Evolutionary conservation across 2,888 invertebrate species (phyloP), one percentile per base, ranked within the genome.

Genomic region (Tetragonisca angustula): DNA sequence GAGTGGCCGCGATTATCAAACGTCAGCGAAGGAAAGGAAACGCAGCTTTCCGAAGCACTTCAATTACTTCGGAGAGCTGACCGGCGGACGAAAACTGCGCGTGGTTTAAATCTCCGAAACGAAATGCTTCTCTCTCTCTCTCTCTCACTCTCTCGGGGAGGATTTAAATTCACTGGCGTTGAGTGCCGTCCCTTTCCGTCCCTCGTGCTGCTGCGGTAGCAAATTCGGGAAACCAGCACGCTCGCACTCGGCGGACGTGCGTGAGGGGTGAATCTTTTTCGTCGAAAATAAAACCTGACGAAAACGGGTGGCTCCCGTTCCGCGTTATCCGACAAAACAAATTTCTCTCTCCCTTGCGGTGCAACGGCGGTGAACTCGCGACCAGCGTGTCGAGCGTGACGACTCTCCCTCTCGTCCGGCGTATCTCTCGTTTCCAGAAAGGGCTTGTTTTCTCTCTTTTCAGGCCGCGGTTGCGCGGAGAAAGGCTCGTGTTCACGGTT

Each of bases 121-220:
- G 71, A 79, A 83, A 85, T 67, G 24, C 17, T 17, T 21, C 17
- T 24, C 49, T 32, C 32, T 32, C 3, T 32, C 32, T 32, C 32
- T 24, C 49, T 32, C 32, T 32, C 3, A 3, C 32, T 32, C 32
- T n/a, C 17, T 24, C 2, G 9, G 9, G 17, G 17, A 76, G 17
- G 81, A 81, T 83, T 87, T 87, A 83, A 83, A 84, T 83, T 80
- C 80, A 67, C 75, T 69, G 70, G 62, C 79, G 75, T 62, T 72
- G 72, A 75, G 77, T 19, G 4, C 21, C 43, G 6, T 64, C 64
- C n/a, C 21, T 65, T 65, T 65, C 15, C 65, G 43, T 24, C 11
- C 67, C 4, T 2, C 2, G 19, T 4, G 43, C 15, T 43, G 61
- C 17, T n/a, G 24, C 69, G 54, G 54, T 56, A 21, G 54, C 70